Conservation (phyloP, 2,888 invertebrate species). For the Synergus japonicus region DNA sequence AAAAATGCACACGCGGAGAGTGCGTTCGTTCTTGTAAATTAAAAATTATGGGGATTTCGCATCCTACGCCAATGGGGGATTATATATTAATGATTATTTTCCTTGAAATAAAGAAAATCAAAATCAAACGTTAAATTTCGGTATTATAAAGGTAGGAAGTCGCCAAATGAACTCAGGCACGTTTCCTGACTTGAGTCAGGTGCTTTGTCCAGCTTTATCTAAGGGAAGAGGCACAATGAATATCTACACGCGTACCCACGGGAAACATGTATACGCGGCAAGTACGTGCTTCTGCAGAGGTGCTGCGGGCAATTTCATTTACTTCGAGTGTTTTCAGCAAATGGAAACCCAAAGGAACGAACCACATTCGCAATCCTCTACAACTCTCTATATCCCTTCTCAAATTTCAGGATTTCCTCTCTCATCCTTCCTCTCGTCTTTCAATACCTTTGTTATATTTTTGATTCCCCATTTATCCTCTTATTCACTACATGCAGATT, state of each 20-base stretch:
- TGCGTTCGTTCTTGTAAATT: no score
- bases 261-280: slow-evolving; percentile 40
- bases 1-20: no score
- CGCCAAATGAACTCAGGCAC: neutral
- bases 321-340: slow-evolving; percentile 57
- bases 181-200: slow-evolving; percentile 16
- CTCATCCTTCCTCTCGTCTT: neutral
- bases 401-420: slow-evolving; percentile 36
- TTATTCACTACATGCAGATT: neutral
- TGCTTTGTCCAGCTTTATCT: slow-evolving; percentile 48
- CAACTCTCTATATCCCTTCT: neutral
- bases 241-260: slow-evolving; percentile 32
- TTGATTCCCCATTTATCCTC: neutral
- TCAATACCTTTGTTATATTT: neutral
- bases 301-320: slow-evolving; percentile 60
- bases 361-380: neutral
- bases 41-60: no score
- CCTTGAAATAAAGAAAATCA: no score
- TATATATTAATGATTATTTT: no score
- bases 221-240: slow-evolving; percentile 12
- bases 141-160: neutral
- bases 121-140: neutral
- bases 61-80: no score
- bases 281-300: slow-evolving; percentile 50
- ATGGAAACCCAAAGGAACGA: slow-evolving; percentile 47